Percentiles rank a stretch among this genome's conserved stretches.
These are phyloP conservation scores for Scolanthus callimorphus DNA, from an alignment of 92 coral and sea anemone genomes.

Conservation along the genomic window DNA sequence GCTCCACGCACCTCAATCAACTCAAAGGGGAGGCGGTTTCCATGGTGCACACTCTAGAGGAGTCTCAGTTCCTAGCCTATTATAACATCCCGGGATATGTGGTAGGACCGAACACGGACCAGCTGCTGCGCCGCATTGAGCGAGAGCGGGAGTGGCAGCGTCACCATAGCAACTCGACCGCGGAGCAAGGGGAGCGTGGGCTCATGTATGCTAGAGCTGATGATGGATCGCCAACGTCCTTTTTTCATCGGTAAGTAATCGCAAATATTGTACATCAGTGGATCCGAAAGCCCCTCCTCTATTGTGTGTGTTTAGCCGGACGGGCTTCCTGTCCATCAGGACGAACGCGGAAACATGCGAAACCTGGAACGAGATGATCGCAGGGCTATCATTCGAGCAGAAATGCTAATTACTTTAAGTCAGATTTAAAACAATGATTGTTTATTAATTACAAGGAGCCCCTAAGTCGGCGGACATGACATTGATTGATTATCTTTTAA, in stretches of 20 bases:
- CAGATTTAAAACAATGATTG: too few species aligned
- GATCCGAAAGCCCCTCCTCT: too few species aligned
- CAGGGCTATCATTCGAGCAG: too few species aligned
- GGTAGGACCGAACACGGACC: constrained; percentile 90
- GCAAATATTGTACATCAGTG: too few species aligned
- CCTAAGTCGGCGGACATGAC: too few species aligned
- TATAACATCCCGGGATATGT: constrained; percentile 87
- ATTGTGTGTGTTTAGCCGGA: too few species aligned
- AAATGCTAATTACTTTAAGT: too few species aligned
- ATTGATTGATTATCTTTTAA: too few species aligned
- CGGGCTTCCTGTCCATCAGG: too few species aligned
- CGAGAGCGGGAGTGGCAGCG: constrained; percentile 34
- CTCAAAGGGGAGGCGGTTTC: constrained; percentile 93
- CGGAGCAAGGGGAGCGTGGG: constrained; percentile 67
- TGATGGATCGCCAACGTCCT: constrained; percentile 58
- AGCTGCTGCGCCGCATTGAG: constrained; percentile 75
- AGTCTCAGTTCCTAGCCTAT: constrained; percentile 92
- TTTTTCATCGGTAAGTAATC: constrained; percentile 62
- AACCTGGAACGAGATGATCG: too few species aligned
- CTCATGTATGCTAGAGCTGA: constrained; percentile 48
- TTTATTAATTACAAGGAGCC: too few species aligned
- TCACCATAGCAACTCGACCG: constrained; percentile 54
- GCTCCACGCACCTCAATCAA: constrained; percentile 90
- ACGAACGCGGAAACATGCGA: too few species aligned
- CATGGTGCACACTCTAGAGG: constrained; percentile 94